These are phyloP conservation scores for Disparrhopalites patrizii DNA, from an alignment of 2,888 invertebrate species.

Conservation along the genomic window DNA sequence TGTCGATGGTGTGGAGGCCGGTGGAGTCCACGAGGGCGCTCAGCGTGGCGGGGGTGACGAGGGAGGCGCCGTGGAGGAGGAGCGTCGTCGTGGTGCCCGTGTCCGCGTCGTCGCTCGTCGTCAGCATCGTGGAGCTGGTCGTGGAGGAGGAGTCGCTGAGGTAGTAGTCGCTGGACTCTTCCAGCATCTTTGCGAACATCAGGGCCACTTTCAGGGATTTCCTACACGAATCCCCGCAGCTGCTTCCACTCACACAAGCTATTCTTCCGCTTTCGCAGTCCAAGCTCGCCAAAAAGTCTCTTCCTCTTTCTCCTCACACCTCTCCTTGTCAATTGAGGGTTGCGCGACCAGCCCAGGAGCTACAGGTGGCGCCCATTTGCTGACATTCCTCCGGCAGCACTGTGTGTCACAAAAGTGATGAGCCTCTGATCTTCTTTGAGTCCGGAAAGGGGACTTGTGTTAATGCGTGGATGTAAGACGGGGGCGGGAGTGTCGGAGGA, in stretches of 20 bases:
- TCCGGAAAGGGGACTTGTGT: no score
- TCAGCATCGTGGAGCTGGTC: conserved; percentile 39
- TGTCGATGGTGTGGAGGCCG: conserved; percentile 20
- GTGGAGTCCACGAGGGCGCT: background rate
- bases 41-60: background rate
- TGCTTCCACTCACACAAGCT: background rate
- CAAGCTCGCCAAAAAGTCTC: no score
- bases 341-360: no score
- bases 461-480: no score
- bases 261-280: no score
- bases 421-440: no score
- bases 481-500: no score
- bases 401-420: no score
- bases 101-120: conserved; percentile 40
- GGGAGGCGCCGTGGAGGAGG: conserved; percentile 17
- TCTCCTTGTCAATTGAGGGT: no score
- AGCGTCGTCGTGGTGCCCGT: conserved; percentile 33
- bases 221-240: background rate
- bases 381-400: no score
- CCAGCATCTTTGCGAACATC: conserved; percentile 41
- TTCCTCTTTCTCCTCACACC: no score
- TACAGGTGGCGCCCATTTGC: no score
- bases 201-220: background rate
- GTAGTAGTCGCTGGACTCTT: conserved; percentile 49
- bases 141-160: conserved; percentile 49